Evolutionary conservation across 2,888 invertebrate species (phyloP), one percentile per base, ranked within the genome.

Genomic region (Drosophila paranaensis): DNA sequence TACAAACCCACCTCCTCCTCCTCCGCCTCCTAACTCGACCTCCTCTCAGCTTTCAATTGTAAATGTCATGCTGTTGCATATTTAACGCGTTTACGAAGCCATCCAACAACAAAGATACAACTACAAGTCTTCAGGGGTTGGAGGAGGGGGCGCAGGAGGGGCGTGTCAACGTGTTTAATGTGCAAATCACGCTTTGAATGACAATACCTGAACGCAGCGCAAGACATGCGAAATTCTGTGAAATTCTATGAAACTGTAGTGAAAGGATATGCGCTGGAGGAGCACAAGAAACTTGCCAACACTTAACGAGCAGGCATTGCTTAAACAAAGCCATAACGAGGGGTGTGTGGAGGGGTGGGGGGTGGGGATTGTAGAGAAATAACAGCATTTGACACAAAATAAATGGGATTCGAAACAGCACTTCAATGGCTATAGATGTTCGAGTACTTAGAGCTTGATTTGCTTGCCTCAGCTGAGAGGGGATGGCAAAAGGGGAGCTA

Each of bases 21-120:
- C 27, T 27, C 9, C 14, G 2, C 25, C 6, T 10, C 11, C 11
- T 9, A 14, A 2, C 11, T 4, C 3, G 2, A 0, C 11, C 1
- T 9, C 4, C 9, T 1, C 0, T 16, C 20, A 8, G 16, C 20
- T 14, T 11, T 13, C 64, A 61, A 79, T 75, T 58, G 77, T 62
- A 71, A 60, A 74, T 70, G 71, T 77, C 82, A 85, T 72, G 86
- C 76, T 89, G 89, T 87, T 84, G 89, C 89, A 89, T 83, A 89
- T 87, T 87, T 83, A 79, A 87, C 79, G 68, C 81, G 76, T 74
- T 62, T 88, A 77, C 72, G 78, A 83, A 85, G 81, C 78, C 82
- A 82, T 74, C 71, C 74, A 88, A 79, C 60, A 63, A 50, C 48
- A 30, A n/a, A 50, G 70, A 56, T 70, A 62, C 74, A 53, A 60